These are phyloP conservation scores for Drosophila ogumai DNA, from an alignment of 1,140 invertebrate species.

Conservation along the genomic window DNA sequence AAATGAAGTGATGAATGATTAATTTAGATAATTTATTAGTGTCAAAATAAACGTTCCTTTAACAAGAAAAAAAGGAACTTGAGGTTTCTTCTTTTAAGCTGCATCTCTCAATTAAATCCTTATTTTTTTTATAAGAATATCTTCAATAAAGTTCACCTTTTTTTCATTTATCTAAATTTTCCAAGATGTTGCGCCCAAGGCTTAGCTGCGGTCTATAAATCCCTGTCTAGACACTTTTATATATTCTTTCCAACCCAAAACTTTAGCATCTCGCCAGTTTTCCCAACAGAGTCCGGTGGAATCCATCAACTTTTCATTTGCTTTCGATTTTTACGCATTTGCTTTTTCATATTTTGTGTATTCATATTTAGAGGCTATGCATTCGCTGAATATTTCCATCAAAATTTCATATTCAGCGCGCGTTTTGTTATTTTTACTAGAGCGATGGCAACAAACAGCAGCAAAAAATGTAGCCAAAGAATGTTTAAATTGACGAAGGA, in stretches of 20 bases:
- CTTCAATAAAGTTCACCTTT: background rate
- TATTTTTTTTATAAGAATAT: background rate
- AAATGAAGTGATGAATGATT: background rate
- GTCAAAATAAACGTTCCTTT: background rate
- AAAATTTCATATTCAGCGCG: constrained; percentile 45
- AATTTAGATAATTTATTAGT: background rate
- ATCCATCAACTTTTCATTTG: constrained; percentile 44
- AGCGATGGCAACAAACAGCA: constrained; percentile 18
- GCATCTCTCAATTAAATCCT: no score
- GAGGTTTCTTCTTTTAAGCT: no score
- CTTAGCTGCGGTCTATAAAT: constrained; percentile 16
- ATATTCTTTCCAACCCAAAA: constrained; percentile 5
- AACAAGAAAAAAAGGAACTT: no score
- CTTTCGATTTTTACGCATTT: constrained; percentile 25
- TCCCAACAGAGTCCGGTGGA: background rate
- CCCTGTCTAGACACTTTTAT: constrained; percentile 39
- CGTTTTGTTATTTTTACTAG: constrained; percentile 38
- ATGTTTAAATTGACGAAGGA: constrained; percentile 45
- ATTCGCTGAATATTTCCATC: constrained; percentile 41
- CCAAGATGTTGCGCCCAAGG: background rate
- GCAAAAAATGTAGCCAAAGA: constrained; percentile 25
- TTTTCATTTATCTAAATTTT: constrained; percentile 5
- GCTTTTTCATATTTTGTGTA: constrained; percentile 29
- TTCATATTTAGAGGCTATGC: constrained; percentile 31
- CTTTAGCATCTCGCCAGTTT: constrained; percentile 8